These are phyloP conservation scores for Steromphala cineraria DNA, from an alignment of 2,888 invertebrate genomes.

Conservation along the genomic window DNA sequence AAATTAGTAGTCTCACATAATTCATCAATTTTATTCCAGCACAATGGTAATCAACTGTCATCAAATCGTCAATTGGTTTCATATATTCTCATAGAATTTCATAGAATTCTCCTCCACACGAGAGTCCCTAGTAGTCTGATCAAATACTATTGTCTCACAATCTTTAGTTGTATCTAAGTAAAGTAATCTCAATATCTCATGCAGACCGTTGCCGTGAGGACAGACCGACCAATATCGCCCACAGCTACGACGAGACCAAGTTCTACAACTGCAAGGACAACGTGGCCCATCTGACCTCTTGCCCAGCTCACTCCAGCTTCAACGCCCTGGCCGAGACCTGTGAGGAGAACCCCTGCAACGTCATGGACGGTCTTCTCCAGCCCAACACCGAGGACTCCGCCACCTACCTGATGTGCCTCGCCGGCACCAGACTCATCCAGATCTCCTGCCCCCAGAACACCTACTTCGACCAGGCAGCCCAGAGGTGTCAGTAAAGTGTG, in stretches of 20 bases:
- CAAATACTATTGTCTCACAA: no score
- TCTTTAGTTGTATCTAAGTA: no score
- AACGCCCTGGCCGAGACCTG: not conserved
- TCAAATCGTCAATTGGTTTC: no score
- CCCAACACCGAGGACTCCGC: not conserved
- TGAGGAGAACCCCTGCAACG: not conserved
- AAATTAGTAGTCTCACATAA: no score
- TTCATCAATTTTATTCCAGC: no score
- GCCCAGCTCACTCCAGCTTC: constrained; percentile 9
- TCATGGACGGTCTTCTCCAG: not conserved
- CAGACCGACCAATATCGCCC: not conserved
- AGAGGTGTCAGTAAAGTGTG: not conserved
- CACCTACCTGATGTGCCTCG: not conserved
- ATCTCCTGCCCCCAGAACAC: not conserved
- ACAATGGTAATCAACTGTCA: no score
- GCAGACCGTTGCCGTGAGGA: not conserved
- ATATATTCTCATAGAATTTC: no score
- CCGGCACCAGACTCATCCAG: not conserved
- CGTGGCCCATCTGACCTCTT: not conserved
- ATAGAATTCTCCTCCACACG: no score
- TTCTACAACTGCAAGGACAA: constrained; percentile 11
- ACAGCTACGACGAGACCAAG: not conserved
- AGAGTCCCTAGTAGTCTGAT: no score
- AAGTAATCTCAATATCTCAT: not conserved
- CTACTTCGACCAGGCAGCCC: not conserved